Evolutionary conservation across 53 echinoderm and acorn worm species (phyloP), one percentile per base, ranked within the genome.

Genomic region (Henricia sp.): DNA sequence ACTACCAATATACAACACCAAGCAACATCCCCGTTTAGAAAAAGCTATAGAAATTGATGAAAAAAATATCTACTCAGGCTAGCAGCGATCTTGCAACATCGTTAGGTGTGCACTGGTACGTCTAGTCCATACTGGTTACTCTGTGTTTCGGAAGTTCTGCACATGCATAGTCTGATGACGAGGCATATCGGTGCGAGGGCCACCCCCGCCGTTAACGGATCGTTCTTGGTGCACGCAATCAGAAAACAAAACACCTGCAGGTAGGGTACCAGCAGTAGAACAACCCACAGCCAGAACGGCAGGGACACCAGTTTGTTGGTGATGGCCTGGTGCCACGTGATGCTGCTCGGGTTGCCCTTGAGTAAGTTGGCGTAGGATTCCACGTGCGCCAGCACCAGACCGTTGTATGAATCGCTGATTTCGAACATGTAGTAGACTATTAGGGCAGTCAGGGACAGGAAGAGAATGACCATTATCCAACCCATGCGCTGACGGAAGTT

Each of bases 361-460:
- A 94, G 62, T 1, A 88, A 88, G 70, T 74, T 87, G 14, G 92
- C 80, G 64, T 94, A 94, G 32, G 87, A 71, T 70, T 86, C 90
- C 17, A 90, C 84, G 20, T 99, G 92, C 34, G 86, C 90, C 39
- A 99, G 55, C 12, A 91, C 94, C 1, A 99, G 71, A 38, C 73
- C 80, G 40, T 99, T 99, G 91, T 99, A 99, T 57, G 90, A 87
- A 38, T 99, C 99, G 84, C 99, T 92, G 70, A 99, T 85, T 82
- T 99, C 99, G 85, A 99, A 99, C 50, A 99, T 87, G 82, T 90
- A 99, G 69, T 99, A 99, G 5, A 82, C 57, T 19, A 99, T 44
- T 5, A 92, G 80, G 12, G 74, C 85, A 37, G 92, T 94, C 41
- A 91, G 55, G 37, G 44, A 51, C 26, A 99, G 83, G 77, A 90